Evolutionary conservation across 1,140 invertebrate genomes (phyloP).

Genomic region (Homarus americanus): DNA sequence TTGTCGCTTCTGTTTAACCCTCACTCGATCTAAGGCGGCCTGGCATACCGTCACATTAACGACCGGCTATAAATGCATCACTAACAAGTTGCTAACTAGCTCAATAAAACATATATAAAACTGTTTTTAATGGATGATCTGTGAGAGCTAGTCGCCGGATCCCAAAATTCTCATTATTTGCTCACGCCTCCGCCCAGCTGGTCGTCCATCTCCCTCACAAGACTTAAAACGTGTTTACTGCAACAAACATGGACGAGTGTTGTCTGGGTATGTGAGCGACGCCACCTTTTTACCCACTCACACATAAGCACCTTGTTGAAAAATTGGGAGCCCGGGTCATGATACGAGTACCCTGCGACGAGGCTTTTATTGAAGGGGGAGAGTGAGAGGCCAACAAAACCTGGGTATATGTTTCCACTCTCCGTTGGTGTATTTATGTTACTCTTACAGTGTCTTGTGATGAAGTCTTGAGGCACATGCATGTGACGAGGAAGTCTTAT

Average conservation of each 20-base stretch:
- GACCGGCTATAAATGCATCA: constrained; percentile 7
- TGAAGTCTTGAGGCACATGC: too few species aligned
- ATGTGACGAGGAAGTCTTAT: too few species aligned
- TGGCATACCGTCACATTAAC: neutral
- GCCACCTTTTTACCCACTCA: constrained; percentile 42
- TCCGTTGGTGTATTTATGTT: too few species aligned
- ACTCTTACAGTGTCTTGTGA: too few species aligned
- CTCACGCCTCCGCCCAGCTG: neutral
- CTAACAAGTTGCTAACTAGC: constrained; percentile 11
- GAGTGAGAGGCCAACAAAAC: too few species aligned
- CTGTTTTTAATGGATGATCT: neutral
- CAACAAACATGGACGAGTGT: constrained; percentile 46
- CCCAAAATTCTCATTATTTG: neutral
- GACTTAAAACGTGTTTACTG: constrained; percentile 53
- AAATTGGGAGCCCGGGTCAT: constrained; percentile 19
- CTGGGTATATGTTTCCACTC: too few species aligned
- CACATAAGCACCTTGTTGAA: constrained; percentile 49
- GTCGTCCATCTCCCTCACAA: constrained; percentile 5
- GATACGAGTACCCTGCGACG: neutral
- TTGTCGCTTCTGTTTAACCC: constrained; percentile 18
- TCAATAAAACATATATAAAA: constrained; percentile 23
- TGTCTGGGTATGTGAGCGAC: constrained; percentile 28
- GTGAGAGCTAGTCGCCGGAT: neutral
- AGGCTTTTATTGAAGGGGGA: neutral
- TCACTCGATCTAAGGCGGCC: constrained; percentile 15